phyloP scores from a whole-genome alignment of 2,113 vertebrate species.

The Rhinogobius similis region DNA sequence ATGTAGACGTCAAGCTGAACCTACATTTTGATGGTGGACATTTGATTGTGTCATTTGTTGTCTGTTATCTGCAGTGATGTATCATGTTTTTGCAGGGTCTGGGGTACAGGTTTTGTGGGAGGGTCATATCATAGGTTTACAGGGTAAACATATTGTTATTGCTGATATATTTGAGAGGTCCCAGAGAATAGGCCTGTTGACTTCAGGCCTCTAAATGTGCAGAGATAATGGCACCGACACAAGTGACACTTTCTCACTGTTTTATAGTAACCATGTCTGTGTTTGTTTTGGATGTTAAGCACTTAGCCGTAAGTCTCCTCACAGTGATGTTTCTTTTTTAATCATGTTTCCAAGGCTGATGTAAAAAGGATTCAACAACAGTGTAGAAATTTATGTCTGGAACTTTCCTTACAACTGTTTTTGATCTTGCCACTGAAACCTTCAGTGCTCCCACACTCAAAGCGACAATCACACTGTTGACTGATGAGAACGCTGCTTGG shows the following conservation, averaged over 20 bases:
- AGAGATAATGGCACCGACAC: slow-evolving; percentile 61
- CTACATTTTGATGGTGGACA: slow-evolving; percentile 61
- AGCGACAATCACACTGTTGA: slow-evolving; percentile 70
- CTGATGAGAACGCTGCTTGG: slow-evolving; percentile 33
- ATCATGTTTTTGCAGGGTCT: slow-evolving; percentile 22
- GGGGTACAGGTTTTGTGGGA: slow-evolving; percentile 42
- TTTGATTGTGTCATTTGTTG: slow-evolving; percentile 67
- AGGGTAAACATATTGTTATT: slow-evolving; percentile 74
- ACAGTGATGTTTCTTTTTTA: slow-evolving; percentile 59
- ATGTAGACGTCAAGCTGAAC: slow-evolving; percentile 63
- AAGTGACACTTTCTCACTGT: slow-evolving; percentile 71
- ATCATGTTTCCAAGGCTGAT: slow-evolving; percentile 38
- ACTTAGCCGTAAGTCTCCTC: slow-evolving; percentile 73
- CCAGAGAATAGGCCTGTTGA: slow-evolving; percentile 46
- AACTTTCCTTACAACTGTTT: slow-evolving; percentile 37
- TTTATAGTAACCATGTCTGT: slow-evolving; percentile 76
- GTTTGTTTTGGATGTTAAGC: slow-evolving; percentile 76
- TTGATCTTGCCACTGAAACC: slow-evolving; percentile 43
- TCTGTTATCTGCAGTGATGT: slow-evolving; percentile 67
- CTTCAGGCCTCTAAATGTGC: slow-evolving; percentile 30
- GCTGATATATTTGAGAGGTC: slow-evolving; percentile 50
- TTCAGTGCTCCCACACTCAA: slow-evolving; percentile 47
- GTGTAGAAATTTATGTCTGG: slow-evolving; percentile 15
- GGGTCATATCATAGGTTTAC: slow-evolving; percentile 78
- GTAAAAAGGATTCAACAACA: slow-evolving; percentile 41